Evolutionary conservation across 2,888 invertebrate genomes (phyloP), one percentile per base, ranked within the genome.

Genomic region (Drosophila longiperda): DNA sequence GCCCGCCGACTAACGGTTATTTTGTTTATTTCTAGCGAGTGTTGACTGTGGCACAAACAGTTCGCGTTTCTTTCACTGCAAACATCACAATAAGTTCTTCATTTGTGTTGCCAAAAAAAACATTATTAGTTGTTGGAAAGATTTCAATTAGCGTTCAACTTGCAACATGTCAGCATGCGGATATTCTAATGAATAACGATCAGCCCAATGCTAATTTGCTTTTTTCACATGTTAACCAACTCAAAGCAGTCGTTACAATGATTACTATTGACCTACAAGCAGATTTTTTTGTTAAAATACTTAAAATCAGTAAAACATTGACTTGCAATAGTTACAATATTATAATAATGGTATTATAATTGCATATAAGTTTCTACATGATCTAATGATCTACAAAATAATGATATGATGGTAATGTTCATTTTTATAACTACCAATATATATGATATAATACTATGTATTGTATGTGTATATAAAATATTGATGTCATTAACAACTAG

Each of bases 1-100:
- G 45, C 15, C 23, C 45, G 45, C 59, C 71, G 58, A 55, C 50
- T 84, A 89, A 76, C 89, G 73, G 89, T 66, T 55, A 70, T 71
- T 73, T 78, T 78, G 84, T 74, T 86, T 72, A 75, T 66, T 70
- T 75, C 81, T 70, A 73, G 67, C 67, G 59, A 70, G 62, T 66
- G 72, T 71, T 80, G 66, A 58, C 65, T 77, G 59, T 57, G 63
- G 53, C 55, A 26, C 29, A 49, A 45, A 40, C 40, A 17, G 54
- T 17, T 54, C 23, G 36, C 23, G 5, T 40, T 33, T 40, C 15
- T 20, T 57, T 26, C 34, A 45, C 20, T 26, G 50, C 40, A 38
- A 38, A 34, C 66, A 26, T 17, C 3, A 2, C 3, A 26, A 40
- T 23, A 9, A 38, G 7, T 38, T 55, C 9, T 15, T 20, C 5